Conservation (phyloP, 2,888 invertebrate genomes). For the Carcina quercana region DNA sequence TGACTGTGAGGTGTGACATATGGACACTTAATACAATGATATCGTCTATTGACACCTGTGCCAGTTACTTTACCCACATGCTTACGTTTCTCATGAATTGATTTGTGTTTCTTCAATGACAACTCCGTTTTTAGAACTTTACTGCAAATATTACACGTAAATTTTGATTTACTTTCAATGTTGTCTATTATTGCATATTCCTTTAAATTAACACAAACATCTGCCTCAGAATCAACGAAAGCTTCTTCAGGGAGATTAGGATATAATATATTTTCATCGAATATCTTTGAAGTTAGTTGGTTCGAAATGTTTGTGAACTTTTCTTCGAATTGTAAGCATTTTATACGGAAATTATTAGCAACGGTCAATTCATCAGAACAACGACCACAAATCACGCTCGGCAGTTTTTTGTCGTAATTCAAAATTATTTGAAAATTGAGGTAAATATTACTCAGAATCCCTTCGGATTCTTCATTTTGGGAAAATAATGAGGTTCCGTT, state of each 20-base stretch:
- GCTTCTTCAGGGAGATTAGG: too few relatives aligned
- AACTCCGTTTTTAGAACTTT: slow-evolving; percentile 43
- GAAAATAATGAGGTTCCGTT: slow-evolving; percentile 29
- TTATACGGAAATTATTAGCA: slow-evolving; percentile 41
- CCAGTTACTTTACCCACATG: slow-evolving; percentile 52
- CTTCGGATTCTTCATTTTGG: slow-evolving; percentile 25
- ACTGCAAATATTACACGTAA: slow-evolving; percentile 38
- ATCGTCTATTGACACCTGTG: slow-evolving; percentile 43
- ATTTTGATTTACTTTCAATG: neutral
- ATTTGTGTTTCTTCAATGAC: slow-evolving; percentile 47
- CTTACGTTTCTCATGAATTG: slow-evolving; percentile 54
- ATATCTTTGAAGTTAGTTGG: too few relatives aligned
- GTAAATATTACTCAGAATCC: slow-evolving; percentile 37
- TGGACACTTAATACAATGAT: slow-evolving; percentile 56
- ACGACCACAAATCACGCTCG: slow-evolving; percentile 37
- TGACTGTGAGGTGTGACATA: slow-evolving; percentile 63
- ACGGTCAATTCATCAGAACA: slow-evolving; percentile 42
- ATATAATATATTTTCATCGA: too few relatives aligned
- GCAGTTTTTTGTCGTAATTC: slow-evolving; percentile 29
- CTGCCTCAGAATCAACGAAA: neutral
- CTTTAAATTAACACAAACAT: neutral
- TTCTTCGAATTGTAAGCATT: slow-evolving; percentile 45
- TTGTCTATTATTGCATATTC: neutral
- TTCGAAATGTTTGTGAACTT: slow-evolving; percentile 25
- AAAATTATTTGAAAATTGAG: slow-evolving; percentile 47